A percentile compares a stretch with the other conserved stretches of the same genome.
Evolutionary conservation across 2,888 invertebrate genomes (phyloP).

Genomic region (Drosophila testacea): DNA sequence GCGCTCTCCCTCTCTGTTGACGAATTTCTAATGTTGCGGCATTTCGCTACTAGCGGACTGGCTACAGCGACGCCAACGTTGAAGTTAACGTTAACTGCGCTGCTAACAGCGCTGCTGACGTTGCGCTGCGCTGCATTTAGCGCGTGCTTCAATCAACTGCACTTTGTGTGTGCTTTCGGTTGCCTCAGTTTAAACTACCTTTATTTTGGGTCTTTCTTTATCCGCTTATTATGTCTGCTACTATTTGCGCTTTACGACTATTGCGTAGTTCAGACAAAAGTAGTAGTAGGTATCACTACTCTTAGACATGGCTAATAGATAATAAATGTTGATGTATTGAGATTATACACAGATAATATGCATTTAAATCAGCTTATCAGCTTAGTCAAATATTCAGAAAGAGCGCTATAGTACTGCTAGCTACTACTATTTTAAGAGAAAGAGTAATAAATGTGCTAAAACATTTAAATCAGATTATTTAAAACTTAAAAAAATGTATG

Average conservation of each 20-base stretch:
- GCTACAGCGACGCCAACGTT: conserved; percentile 17
- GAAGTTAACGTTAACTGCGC: conserved; percentile 37
- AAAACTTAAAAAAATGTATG: not conserved
- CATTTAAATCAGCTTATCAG: conserved; percentile 4
- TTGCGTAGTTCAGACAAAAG: conserved; percentile 11
- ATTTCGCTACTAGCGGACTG: conserved; percentile 17
- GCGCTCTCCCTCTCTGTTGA: conserved; percentile 34
- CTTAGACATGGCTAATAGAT: not conserved
- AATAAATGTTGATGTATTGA: not conserved
- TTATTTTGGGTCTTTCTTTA: conserved; percentile 31
- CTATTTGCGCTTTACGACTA: conserved; percentile 42
- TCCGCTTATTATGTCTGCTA: conserved; percentile 30
- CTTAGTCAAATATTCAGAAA: not conserved
- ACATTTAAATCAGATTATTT: not conserved
- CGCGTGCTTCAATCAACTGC: conserved; percentile 31
- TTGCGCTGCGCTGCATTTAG: conserved; percentile 24
- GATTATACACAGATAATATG: conserved; percentile 1
- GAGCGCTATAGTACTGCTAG: not conserved
- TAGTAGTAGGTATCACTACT: conserved; percentile 10
- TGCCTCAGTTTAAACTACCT: conserved; percentile 26
- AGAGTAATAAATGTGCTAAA: not conserved
- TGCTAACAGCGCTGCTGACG: conserved; percentile 25
- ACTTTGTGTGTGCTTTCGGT: conserved; percentile 47
- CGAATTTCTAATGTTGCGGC: conserved; percentile 61
- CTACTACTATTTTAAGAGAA: not conserved